Percentiles rank a stretch among this genome's conserved stretches.
These are phyloP conservation scores for Delia radicum DNA, from an alignment of 1,140 invertebrate species.

Conservation along the genomic window DNA sequence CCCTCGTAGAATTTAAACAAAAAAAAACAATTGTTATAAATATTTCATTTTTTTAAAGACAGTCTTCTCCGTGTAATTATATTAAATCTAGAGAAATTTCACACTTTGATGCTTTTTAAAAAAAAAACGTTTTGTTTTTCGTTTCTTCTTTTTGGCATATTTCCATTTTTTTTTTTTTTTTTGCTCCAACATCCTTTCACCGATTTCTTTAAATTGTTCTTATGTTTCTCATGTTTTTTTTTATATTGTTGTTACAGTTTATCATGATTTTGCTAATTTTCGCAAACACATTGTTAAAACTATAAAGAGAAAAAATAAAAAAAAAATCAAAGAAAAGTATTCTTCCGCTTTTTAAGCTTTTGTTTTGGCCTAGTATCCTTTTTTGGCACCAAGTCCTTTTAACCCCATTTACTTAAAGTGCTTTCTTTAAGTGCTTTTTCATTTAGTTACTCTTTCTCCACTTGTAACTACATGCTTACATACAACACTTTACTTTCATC, in stretches of 20 bases:
- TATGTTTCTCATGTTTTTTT: neutral
- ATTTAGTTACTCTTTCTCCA: neutral
- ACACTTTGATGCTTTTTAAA: too few species aligned
- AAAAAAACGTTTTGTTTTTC: too few species aligned
- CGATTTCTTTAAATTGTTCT: neutral
- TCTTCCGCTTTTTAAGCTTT: neutral
- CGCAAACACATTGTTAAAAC: neutral
- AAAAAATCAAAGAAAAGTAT: neutral
- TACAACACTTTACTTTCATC: neutral
- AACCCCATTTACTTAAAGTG: constrained; percentile 4
- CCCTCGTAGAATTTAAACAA: too few species aligned
- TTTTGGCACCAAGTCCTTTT: neutral
- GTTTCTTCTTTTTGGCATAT: neutral
- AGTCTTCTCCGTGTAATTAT: too few species aligned
- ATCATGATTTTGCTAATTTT: constrained; percentile 5
- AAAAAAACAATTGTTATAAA: too few species aligned
- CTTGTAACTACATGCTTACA: neutral
- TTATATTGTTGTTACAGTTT: neutral
- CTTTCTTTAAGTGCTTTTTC: constrained; percentile 4
- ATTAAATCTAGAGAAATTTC: too few species aligned
- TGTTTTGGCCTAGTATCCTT: neutral
- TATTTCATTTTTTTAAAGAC: too few species aligned
- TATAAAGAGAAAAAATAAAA: neutral
- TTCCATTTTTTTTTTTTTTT: neutral
- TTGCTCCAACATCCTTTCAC: neutral